Base-by-base conservation (phyloP, 2,113 vertebrate genomes). In the Halcyon senegalensis region DNA sequence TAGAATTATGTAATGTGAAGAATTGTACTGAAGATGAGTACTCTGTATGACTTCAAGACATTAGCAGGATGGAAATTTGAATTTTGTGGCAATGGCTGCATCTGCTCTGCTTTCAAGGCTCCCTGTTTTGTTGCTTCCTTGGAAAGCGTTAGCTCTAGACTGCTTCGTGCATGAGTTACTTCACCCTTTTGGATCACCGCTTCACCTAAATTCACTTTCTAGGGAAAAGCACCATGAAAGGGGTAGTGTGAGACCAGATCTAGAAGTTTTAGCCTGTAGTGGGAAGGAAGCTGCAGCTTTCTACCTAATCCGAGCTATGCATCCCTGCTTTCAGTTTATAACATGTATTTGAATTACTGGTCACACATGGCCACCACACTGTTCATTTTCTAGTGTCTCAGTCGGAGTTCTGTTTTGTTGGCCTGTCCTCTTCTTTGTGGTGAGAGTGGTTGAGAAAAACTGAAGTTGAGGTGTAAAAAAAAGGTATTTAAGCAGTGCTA, bases 1-100 rank as follows among this genome's bases (percentile, higher is more conserved):
- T 77, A 63, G 89, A 68, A 46, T 82, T 90, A 79, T 10, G 51
- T 94, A 85, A 92, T 69, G 84, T 41, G 89, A 85, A 85, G 60
- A 94, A 74, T 78, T 39, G 31, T n/a, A 14, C 59, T 56, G 7
- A 67, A 77, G 77, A 78, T 58, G 37, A n/a, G 43, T 58, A 35
- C 31, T 82, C 25, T 31, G 16, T 48, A 9, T 48, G 59, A 33
- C 15, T 91, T 48, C 62, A 76, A 56, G 60, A 77, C 51, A 13
- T 31, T 55, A 55, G 30, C 24, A 39, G 94, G 48, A 51, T 90
- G 41, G 37, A 70, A 64, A 73, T 10, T 35, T 43, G 14, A 33
- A 39, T 68, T 77, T 80, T 78, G 50, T 88, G 87, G 68, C 46
- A 72, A 46, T 75, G 75, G 19, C 48, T 39, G 13, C 23, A 24